Percentiles rank a stretch among this genome's conserved stretches.
Evolutionary conservation across 2,113 vertebrate species (phyloP).

Genomic region (Capricornis sumatraensis): DNA sequence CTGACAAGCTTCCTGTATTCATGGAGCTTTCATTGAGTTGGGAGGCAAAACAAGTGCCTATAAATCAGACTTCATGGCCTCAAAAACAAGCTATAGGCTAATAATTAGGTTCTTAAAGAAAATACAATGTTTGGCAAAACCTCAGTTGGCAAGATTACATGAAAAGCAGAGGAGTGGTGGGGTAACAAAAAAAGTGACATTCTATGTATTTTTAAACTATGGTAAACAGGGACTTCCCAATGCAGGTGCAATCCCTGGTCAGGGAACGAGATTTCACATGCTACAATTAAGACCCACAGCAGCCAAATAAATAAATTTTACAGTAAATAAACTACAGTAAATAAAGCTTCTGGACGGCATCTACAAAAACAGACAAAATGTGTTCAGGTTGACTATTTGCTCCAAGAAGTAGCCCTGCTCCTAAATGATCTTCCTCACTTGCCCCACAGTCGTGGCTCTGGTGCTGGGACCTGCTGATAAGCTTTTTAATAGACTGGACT

Average conservation of each 20-base stretch:
- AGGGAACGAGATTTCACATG: not conserved
- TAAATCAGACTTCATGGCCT: not conserved
- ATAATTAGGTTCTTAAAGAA: not conserved
- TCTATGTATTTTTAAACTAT: not conserved
- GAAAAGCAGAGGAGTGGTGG: not conserved
- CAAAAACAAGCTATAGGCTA: not conserved
- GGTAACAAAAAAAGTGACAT: not conserved
- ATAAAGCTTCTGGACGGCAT: not conserved
- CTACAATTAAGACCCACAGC: not conserved
- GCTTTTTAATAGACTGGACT: not conserved
- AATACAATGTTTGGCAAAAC: not conserved
- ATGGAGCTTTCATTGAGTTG: not conserved
- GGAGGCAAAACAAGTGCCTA: not conserved
- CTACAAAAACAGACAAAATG: not conserved
- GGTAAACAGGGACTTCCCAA: not conserved
- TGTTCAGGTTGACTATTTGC: not conserved
- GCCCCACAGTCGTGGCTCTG: not conserved
- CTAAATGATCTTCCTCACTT: not conserved
- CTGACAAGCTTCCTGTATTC: not conserved
- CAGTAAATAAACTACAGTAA: not conserved
- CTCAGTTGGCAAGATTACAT: not conserved
- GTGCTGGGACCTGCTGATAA: not conserved
- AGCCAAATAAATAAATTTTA: not conserved
- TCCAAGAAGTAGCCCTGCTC: not conserved
- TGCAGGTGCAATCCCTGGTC: not conserved